Conservation (phyloP, 2,888 invertebrate genomes). For the Mythimna lalbum region DNA sequence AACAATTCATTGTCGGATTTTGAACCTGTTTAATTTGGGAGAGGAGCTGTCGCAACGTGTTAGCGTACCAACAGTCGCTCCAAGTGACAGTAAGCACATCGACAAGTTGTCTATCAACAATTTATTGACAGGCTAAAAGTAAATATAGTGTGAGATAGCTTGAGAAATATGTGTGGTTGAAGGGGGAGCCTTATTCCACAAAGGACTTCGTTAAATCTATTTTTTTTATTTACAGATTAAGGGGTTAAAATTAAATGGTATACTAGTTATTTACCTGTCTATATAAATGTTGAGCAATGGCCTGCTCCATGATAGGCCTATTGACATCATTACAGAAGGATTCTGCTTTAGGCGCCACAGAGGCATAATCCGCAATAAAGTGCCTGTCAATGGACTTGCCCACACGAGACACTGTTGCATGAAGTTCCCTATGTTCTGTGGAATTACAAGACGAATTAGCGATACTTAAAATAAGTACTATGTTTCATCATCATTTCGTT, state of each 20-base stretch:
- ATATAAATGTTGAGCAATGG: constrained; percentile 98
- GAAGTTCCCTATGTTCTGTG: constrained; percentile 86
- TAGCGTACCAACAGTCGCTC: no score
- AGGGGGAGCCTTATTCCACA: no score
- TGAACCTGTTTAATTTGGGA: no score
- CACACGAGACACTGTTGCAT: constrained; percentile 95
- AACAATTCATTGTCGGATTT: no score
- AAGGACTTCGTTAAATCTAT: no score
- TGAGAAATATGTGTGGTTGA: no score
- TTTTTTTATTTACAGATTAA: neutral
- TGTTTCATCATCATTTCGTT: neutral
- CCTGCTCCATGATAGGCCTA: constrained; percentile 90
- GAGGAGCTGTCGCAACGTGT: no score
- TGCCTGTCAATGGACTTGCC: constrained; percentile 99
- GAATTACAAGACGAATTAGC: neutral
- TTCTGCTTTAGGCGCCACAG: constrained; percentile 95
- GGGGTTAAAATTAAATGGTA: neutral
- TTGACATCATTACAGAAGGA: constrained; percentile 93
- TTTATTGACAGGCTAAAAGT: no score
- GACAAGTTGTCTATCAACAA: no score
- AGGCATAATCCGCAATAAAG: constrained; percentile 97
- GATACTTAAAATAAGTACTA: neutral
- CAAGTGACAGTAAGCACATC: no score
- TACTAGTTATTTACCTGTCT: constrained; percentile 92
- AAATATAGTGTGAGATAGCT: no score